Base-by-base conservation (phyloP, 2,888 invertebrate species). In the Lasiommata megera region DNA sequence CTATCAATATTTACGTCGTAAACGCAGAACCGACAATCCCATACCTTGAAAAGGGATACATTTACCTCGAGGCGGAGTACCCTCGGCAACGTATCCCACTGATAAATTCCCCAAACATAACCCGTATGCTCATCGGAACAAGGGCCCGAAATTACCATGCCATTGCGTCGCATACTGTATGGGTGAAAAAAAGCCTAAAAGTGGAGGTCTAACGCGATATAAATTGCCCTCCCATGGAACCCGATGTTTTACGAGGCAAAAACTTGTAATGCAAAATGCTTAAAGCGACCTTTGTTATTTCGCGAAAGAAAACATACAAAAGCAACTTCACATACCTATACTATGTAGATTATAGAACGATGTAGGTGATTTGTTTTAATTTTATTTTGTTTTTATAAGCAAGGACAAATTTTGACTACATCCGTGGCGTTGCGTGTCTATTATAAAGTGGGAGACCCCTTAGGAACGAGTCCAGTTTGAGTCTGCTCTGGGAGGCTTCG, bases 171-270 rank as follows among this genome's bases (percentile, higher is more conserved):
- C 28, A 8, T 12, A 34, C 34, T 53, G 53, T 44, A 36, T 36
- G 14, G 14, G 47, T 31, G 61, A 63, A 74, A 71, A 34, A 72
- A 70, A 68, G 57, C 56, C 58, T 23, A 54, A 56, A 61, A 63
- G 28, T 54, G 38, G 47, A 60, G 73, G 70, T 67, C 70, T 77
- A 79, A 80, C 73, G 72, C 62, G 69, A 74, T 76, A 79, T 78
- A 80, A 79, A 79, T 80, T 77, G 75, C 58, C 55, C 48, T 37
- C 50, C 36, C 43, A 68, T 58, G 56, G 56, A 54, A 56, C 56
- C 58, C 36, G 56, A 61, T 66, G 69, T 66, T 74, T 72, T 72
- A 72, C 68, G 70, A 68, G 65, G 63, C 62, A 65, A 65, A 69
- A 66, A 66, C 60, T 67, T 59, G 61, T 60, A 65, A 64, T 68